A percentile compares a stretch with the other conserved stretches of the same genome.
Conservation (phyloP, 2,888 invertebrate species). For the Synanthedon tipuliformis region DNA sequence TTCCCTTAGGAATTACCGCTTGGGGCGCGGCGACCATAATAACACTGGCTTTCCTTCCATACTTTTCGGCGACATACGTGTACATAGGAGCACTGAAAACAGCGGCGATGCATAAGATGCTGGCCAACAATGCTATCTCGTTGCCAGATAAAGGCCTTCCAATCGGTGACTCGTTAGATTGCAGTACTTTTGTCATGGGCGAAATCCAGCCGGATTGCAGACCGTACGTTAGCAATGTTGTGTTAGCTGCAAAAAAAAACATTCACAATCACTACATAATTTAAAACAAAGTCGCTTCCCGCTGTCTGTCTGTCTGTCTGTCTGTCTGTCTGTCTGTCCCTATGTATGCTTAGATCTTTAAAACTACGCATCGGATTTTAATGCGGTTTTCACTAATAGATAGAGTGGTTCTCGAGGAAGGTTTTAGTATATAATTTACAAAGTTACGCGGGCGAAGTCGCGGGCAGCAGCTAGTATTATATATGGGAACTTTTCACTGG, state of each 20-base stretch:
- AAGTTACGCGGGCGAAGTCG: too few species aligned
- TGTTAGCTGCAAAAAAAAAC: constrained; percentile 35
- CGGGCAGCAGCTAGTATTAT: too few species aligned
- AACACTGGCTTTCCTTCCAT: constrained; percentile 49
- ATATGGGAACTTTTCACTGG: too few species aligned
- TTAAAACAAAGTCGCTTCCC: too few species aligned
- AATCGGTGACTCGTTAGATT: constrained; percentile 33
- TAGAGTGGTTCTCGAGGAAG: too few species aligned
- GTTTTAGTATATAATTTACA: too few species aligned
- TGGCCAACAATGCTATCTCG: constrained; percentile 54
- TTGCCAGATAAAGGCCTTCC: constrained; percentile 33
- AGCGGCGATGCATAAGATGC: constrained; percentile 45
- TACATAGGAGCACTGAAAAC: constrained; percentile 45
- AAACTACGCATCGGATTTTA: too few species aligned
- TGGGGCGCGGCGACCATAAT: constrained; percentile 56
- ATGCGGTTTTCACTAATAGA: too few species aligned
- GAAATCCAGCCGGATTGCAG: constrained; percentile 56
- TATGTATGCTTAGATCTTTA: too few species aligned
- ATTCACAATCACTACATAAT: not conserved
- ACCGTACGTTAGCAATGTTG: constrained; percentile 47
- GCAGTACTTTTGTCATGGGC: constrained; percentile 43
- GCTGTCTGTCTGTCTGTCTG: too few species aligned
- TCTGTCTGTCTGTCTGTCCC: too few species aligned
- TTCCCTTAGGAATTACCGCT: constrained; percentile 17
- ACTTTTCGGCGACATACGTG: constrained; percentile 42